Percentiles rank a stretch among this genome's conserved stretches.
Evolutionary conservation across 2,888 invertebrate species (phyloP).

Genomic region (Keiferia lycopersicella): DNA sequence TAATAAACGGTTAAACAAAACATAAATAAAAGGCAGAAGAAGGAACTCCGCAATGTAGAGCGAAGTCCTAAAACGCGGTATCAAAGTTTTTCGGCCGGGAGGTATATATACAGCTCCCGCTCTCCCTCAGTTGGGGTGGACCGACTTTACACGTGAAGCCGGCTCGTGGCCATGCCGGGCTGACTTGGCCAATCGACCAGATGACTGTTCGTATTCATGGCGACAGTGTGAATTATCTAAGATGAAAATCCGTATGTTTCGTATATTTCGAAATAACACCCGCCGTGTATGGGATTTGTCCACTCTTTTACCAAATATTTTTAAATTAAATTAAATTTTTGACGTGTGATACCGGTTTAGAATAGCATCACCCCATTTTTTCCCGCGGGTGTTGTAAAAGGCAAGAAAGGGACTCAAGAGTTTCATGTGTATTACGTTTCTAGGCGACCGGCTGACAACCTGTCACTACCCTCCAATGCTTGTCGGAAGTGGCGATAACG

Average conservation of each 20-base stretch:
- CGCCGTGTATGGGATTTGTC: slow-evolving; percentile 1
- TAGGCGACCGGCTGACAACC: too few relatives aligned
- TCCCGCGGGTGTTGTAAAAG: too few relatives aligned
- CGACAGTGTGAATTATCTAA: neutral
- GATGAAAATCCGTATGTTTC: neutral
- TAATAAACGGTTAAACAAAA: too few relatives aligned
- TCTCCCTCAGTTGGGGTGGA: neutral
- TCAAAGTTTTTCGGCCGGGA: slow-evolving; percentile 2
- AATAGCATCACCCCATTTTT: too few relatives aligned
- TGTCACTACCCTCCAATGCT: too few relatives aligned
- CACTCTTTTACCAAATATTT: neutral
- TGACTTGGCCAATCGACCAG: neutral
- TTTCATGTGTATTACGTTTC: too few relatives aligned
- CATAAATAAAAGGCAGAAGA: too few relatives aligned
- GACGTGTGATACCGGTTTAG: too few relatives aligned
- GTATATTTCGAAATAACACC: neutral
- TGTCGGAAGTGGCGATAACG: too few relatives aligned
- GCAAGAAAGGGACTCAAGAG: too few relatives aligned
- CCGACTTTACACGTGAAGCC: slow-evolving; percentile 8
- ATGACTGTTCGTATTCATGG: neutral
- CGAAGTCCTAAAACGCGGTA: slow-evolving; percentile 11
- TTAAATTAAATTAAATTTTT: too few relatives aligned
- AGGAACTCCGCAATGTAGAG: neutral
- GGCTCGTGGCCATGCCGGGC: neutral
- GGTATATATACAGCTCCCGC: neutral